Percentiles rank a stretch among this genome's conserved stretches.
Evolutionary conservation across 2,113 vertebrate genomes (phyloP).

Genomic region (Toxotes chatareus): DNA sequence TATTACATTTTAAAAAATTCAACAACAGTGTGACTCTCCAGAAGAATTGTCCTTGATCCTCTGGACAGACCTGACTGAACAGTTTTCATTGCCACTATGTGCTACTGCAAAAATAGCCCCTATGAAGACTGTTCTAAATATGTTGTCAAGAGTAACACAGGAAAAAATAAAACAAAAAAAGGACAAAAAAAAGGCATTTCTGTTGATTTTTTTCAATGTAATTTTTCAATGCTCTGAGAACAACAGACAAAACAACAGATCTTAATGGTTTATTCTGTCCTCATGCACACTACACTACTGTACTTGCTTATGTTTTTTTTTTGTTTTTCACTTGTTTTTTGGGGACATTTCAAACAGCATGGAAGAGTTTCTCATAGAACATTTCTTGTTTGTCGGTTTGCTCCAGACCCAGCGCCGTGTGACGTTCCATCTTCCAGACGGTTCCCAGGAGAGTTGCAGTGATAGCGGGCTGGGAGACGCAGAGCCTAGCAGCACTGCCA

Average conservation of each 20-base stretch:
- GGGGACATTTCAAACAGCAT: neutral
- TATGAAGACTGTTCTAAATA: neutral
- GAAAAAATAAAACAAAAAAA: neutral
- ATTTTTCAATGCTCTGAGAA: neutral
- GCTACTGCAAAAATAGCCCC: neutral
- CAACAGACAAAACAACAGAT: neutral
- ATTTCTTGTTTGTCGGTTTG: constrained; percentile 39
- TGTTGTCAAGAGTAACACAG: neutral
- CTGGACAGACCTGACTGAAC: constrained; percentile 17
- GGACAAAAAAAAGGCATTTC: neutral
- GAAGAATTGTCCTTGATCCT: constrained; percentile 42
- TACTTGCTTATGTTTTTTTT: neutral
- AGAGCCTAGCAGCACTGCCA: constrained; percentile 84
- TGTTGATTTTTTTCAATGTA: no score
- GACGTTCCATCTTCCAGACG: constrained; percentile 97
- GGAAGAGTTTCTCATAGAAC: neutral
- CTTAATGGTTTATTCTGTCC: neutral
- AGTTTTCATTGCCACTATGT: constrained; percentile 13
- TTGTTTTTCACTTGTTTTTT: neutral
- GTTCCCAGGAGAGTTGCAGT: constrained; percentile 95
- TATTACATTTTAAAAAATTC: constrained; percentile 35
- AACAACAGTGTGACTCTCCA: constrained; percentile 17
- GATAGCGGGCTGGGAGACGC: constrained; percentile 93
- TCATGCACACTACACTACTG: neutral
- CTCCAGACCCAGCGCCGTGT: constrained; percentile 92